phyloP scores from a whole-genome alignment of 2,888 invertebrate genomes.

The Entomobrya multifasciata region DNA sequence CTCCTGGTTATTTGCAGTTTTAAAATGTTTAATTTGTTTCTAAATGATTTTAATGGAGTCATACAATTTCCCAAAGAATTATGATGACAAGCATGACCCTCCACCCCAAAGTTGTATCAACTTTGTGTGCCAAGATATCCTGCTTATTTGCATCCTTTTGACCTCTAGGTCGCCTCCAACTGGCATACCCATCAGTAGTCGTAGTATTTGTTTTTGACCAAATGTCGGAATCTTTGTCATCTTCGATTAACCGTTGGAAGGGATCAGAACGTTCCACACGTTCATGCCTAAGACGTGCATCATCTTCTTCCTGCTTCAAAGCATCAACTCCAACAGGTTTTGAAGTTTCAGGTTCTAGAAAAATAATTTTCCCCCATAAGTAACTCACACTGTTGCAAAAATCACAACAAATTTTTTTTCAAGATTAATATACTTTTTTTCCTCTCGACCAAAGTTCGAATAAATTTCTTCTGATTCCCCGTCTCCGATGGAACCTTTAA shows the following conservation, averaged over 20 bases:
- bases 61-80: constrained; percentile 43
- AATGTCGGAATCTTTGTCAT: constrained; percentile 50
- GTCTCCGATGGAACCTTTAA: constrained; percentile 12
- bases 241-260: constrained; percentile 25
- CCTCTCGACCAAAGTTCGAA: constrained; percentile 19
- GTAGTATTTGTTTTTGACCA: constrained; percentile 27
- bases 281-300: neutral
- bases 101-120: constrained; percentile 34
- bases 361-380: no score
- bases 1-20: no score
- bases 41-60: no score
- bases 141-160: neutral
- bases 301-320: neutral
- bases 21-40: no score
- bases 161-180: constrained; percentile 42
- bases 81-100: constrained; percentile 25
- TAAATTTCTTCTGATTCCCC: constrained; percentile 17
- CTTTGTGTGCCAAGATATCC: constrained; percentile 27
- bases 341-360: no score
- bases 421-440: no score
- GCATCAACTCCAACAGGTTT: neutral
- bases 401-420: no score
- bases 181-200: constrained; percentile 53
- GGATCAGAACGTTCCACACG: constrained; percentile 27
- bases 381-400: no score